phyloP scores from a whole-genome alignment of 1,140 invertebrate genomes.

The Drosophila serrata region DNA sequence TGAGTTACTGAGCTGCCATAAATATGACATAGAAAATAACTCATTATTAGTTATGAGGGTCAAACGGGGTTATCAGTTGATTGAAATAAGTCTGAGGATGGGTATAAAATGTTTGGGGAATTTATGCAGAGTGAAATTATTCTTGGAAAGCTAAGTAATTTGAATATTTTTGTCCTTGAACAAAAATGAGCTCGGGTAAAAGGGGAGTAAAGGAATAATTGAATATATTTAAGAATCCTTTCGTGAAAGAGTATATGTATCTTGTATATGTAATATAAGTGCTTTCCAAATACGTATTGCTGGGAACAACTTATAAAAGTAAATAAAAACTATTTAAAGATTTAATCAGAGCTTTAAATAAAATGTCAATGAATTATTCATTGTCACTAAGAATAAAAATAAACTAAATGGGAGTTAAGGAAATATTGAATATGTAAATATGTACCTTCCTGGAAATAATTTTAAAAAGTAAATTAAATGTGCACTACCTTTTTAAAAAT shows the following conservation, averaged over 20 bases:
- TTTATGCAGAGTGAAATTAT: conserved; percentile 19
- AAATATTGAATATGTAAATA: not conserved
- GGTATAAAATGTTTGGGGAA: not conserved
- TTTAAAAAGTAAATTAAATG: not conserved
- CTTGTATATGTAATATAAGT: no score
- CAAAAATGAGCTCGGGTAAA: not conserved
- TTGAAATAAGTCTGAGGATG: not conserved
- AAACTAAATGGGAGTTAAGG: no score
- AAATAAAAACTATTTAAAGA: no score
- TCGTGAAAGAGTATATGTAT: not conserved
- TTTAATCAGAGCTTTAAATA: no score
- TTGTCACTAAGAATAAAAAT: no score
- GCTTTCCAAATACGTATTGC: no score
- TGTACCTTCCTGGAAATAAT: not conserved
- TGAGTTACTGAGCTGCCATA: conserved; percentile 16
- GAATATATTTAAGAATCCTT: not conserved
- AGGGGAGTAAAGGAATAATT: not conserved
- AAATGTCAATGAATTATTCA: no score
- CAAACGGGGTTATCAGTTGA: conserved; percentile 9
- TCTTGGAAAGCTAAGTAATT: conserved; percentile 12
- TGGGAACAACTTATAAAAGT: no score
- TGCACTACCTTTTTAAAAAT: no score
- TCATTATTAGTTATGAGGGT: conserved; percentile 19
- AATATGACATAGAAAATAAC: conserved; percentile 13
- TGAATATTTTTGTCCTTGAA: conserved; percentile 3